Evolutionary conservation across 2,113 vertebrate species (phyloP), one percentile per base, ranked within the genome.

Genomic region (Callospermophilus lateralis): DNA sequence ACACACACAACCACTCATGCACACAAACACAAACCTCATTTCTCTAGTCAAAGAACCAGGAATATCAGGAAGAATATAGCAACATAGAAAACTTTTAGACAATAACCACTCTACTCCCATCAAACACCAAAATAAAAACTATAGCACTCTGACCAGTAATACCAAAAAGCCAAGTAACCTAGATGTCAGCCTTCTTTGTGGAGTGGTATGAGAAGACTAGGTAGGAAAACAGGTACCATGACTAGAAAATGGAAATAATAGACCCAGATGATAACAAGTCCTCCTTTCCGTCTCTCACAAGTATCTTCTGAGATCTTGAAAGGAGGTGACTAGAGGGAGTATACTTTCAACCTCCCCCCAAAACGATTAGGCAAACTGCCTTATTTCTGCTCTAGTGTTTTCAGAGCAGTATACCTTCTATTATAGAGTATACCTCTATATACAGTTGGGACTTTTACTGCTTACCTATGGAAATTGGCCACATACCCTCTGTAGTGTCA

Each of bases 61-160:
- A 93, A 45, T 45, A 0, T 45, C 45, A 74, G 39, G 30, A 61
- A 45, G 1, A 24, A 9, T 16, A 39, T 26, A 73, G 8, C 1
- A 87, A 67, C 8, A 73, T 3, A 68, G 24, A 89, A 70, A 55
- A n/a, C 13, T 74, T 61, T 17, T 55, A 55, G 53, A 24, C 32
- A 77, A 81, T 22, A 58, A 86, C 15, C 5, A 3, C 6, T 55
- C 4, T 48, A 32, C 5, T 53, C 2, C 17, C 12, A 5, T 8
- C n/a, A 88, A 90, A 67, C 39, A 93, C 3, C 13, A 77, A 17
- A 48, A 28, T 48, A 26, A 19, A 70, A 37, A 73, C 24, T 32
- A 4, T 17, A 30, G 0, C 20, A 3, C 10, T 24, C 53, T 34
- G 9, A 8, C 20, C 8, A 68, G 10, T 73, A n/a, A 63, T 28